Evolutionary conservation across 2,888 invertebrate genomes (phyloP).

Genomic region (Epinotia demarniana): DNA sequence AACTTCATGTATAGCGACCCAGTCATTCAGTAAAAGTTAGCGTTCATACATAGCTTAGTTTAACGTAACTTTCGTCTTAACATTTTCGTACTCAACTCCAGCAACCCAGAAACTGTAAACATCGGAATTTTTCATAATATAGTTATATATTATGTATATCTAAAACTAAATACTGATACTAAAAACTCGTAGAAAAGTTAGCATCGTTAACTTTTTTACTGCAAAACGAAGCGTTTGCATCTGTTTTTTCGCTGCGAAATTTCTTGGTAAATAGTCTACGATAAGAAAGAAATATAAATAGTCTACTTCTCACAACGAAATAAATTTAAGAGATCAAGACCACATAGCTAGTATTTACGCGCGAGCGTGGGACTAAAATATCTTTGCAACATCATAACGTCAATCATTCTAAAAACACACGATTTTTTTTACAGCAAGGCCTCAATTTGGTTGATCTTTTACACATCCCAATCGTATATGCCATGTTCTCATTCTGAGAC

Average conservation of each 20-base stretch:
- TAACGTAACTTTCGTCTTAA: neutral
- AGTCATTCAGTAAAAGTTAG: constrained; percentile 6
- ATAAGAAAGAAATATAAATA: no score
- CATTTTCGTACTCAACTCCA: constrained; percentile 19
- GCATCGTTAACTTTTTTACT: constrained; percentile 5
- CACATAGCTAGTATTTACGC: neutral
- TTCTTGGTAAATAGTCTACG: constrained; percentile 6
- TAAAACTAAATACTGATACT: constrained; percentile 3
- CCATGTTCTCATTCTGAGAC: neutral
- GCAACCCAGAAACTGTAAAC: neutral
- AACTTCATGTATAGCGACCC: neutral
- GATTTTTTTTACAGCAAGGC: constrained; percentile 25
- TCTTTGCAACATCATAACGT: constrained; percentile 8
- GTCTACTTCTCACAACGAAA: neutral
- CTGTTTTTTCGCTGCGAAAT: neutral
- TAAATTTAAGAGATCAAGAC: neutral
- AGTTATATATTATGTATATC: neutral
- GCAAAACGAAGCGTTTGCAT: neutral
- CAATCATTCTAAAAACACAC: constrained; percentile 27
- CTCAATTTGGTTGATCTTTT: neutral
- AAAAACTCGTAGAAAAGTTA: neutral
- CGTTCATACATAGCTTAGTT: neutral
- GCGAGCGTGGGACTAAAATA: neutral
- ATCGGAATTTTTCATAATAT: constrained; percentile 12
- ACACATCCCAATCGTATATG: neutral